Evolutionary conservation across 2,797 vertebrate species (phyloP).

Genomic region (Fundulus diaphanus): DNA sequence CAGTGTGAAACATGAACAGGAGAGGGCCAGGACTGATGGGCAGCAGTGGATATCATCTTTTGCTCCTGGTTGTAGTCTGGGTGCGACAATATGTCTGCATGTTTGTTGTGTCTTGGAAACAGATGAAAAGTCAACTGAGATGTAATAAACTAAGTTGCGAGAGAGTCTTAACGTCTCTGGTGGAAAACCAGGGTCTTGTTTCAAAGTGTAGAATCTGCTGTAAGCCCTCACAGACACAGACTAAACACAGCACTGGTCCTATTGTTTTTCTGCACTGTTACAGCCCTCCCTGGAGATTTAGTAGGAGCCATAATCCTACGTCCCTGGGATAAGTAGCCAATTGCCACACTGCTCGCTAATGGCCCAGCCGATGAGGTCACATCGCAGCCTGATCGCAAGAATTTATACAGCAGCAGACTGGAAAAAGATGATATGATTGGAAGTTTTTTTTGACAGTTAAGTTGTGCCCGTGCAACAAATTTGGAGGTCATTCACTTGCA

Average conservation of each 20-base stretch:
- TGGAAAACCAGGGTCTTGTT: constrained; percentile 68
- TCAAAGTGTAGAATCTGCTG: constrained; percentile 76
- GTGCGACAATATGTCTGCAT: constrained; percentile 46
- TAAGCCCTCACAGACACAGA: constrained; percentile 84
- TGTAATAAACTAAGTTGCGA: constrained; percentile 72
- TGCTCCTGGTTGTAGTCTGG: constrained; percentile 46
- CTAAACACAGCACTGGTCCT: constrained; percentile 82
- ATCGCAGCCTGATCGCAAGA: constrained; percentile 37
- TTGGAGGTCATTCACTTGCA: constrained; percentile 28
- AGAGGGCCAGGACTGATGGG: constrained; percentile 38
- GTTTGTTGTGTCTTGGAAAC: constrained; percentile 71
- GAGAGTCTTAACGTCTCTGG: constrained; percentile 76
- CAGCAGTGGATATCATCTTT: constrained; percentile 36
- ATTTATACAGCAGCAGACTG: constrained; percentile 29
- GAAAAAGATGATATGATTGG: constrained; percentile 51
- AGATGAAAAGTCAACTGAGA: constrained; percentile 76
- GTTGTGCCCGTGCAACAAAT: constrained; percentile 36
- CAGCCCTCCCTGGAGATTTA: constrained; percentile 63
- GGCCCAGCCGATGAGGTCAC: constrained; percentile 61
- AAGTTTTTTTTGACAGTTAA: constrained; percentile 45
- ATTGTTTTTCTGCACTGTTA: constrained; percentile 80
- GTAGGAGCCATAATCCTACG: constrained; percentile 61
- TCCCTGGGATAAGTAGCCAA: constrained; percentile 55
- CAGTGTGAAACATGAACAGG: constrained; percentile 9
- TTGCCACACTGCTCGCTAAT: constrained; percentile 41